phyloP scores from a whole-genome alignment of 2,888 invertebrate species.

The Chironomus riparius region DNA sequence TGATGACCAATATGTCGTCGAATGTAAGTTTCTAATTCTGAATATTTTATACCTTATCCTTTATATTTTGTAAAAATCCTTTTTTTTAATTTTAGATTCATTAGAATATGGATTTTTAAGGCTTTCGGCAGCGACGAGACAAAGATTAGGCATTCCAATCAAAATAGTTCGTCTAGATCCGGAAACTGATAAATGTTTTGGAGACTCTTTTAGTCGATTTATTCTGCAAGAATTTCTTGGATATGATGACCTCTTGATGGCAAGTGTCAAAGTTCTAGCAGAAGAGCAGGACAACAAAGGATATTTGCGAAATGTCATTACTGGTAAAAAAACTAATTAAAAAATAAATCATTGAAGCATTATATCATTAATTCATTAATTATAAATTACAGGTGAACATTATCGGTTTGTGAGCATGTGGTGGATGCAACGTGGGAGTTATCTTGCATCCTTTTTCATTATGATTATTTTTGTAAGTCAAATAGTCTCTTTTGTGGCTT shows the following conservation, averaged over 20 bases:
- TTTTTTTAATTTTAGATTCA: constrained; percentile 48
- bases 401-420: constrained; percentile 96
- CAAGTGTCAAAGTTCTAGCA: constrained; percentile 88
- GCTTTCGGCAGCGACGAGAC: constrained; percentile 75
- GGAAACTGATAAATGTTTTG: constrained; percentile 81
- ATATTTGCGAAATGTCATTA: constrained; percentile 90
- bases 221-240: constrained; percentile 89
- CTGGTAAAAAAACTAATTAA: constrained; percentile 48
- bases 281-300: constrained; percentile 96
- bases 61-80: neutral
- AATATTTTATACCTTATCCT: neutral
- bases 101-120: constrained; percentile 94
- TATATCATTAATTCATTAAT: neutral
- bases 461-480: constrained; percentile 97
- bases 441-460: constrained; percentile 90
- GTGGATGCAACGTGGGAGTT: constrained; percentile 92
- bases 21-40: constrained; percentile 44
- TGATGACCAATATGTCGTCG: constrained; percentile 93
- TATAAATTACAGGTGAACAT: constrained; percentile 63
- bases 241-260: constrained; percentile 95
- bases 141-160: constrained; percentile 84
- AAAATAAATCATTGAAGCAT: neutral
- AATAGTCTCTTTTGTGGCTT: neutral
- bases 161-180: constrained; percentile 83
- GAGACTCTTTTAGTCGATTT: constrained; percentile 81